phyloP scores from a whole-genome alignment of 2,888 invertebrate species.

The Dusona sp. region DNA sequence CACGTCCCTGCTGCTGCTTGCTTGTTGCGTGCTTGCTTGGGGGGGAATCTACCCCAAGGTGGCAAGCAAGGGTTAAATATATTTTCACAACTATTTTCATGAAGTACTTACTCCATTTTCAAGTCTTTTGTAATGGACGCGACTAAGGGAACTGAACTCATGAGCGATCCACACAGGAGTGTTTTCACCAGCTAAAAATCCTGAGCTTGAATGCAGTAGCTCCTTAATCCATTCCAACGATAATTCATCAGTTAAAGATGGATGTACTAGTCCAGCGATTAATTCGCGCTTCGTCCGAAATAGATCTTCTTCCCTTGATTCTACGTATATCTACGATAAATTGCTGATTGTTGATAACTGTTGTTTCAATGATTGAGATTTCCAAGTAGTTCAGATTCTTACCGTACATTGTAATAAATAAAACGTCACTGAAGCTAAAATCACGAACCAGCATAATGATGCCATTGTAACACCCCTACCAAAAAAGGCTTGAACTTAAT shows the following conservation, averaged over 20 bases:
- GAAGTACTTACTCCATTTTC: neutral
- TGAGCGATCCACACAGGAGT: slow-evolving; percentile 8
- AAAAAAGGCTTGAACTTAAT: neutral
- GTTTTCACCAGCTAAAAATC: slow-evolving; percentile 15
- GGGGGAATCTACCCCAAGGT: too few species aligned
- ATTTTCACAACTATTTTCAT: neutral
- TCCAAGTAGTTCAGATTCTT: neutral
- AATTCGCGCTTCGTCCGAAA: neutral
- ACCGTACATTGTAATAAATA: neutral
- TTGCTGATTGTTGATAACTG: neutral
- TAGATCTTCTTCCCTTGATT: neutral
- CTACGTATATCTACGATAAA: neutral
- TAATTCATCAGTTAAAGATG: neutral
- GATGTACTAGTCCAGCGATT: neutral
- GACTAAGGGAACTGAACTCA: neutral
- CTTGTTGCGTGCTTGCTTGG: too few species aligned
- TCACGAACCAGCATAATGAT: neutral
- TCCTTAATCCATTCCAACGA: neutral
- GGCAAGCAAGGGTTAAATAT: too few species aligned
- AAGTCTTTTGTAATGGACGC: neutral
- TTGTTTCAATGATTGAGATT: neutral
- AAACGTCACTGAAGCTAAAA: slow-evolving; percentile 2
- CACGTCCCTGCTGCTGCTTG: too few species aligned
- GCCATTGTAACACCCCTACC: neutral
- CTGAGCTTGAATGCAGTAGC: neutral